Conservation (phyloP, 2,113 vertebrate genomes). For the Tautogolabrus adspersus region DNA sequence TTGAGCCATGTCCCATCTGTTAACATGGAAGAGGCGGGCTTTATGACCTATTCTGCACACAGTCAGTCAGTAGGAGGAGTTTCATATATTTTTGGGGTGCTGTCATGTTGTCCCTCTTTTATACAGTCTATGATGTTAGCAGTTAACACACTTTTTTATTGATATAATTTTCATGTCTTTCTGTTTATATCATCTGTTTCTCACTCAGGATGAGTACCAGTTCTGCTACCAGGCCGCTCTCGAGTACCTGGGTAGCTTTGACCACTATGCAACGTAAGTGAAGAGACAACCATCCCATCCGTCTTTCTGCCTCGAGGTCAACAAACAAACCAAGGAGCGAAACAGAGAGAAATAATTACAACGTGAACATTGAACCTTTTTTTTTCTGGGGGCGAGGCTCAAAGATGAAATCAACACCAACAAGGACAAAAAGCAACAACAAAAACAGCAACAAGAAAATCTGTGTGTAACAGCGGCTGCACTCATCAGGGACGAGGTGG, state of each 20-base stretch:
- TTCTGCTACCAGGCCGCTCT: constrained; percentile 97
- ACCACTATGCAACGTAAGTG: constrained; percentile 98
- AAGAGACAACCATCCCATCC: constrained; percentile 60
- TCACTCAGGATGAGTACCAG: constrained; percentile 93
- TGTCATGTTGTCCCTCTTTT: too few species aligned
- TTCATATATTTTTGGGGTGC: too few species aligned
- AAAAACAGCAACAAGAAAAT: constrained; percentile 66
- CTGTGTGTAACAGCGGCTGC: constrained; percentile 64
- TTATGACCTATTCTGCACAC: too few species aligned
- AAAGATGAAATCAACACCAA: constrained; percentile 55
- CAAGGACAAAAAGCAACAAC: constrained; percentile 72
- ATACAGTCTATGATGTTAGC: too few species aligned
- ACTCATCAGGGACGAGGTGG: constrained; percentile 48
- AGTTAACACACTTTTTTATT: background rate
- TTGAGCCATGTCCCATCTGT: background rate
- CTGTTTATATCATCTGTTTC: background rate
- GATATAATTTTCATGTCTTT: background rate
- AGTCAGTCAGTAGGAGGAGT: too few species aligned
- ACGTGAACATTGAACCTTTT: constrained; percentile 46
- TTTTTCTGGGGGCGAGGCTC: constrained; percentile 37
- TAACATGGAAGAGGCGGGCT: too few species aligned
- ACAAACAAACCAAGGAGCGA: constrained; percentile 54
- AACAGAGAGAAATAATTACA: constrained; percentile 33
- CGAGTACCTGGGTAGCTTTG: constrained; percentile 96
- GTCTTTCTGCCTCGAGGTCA: constrained; percentile 66